Evolutionary conservation across 2,797 vertebrate genomes (phyloP), one percentile per base, ranked within the genome.

Genomic region (Oceanodroma leucorhoa): DNA sequence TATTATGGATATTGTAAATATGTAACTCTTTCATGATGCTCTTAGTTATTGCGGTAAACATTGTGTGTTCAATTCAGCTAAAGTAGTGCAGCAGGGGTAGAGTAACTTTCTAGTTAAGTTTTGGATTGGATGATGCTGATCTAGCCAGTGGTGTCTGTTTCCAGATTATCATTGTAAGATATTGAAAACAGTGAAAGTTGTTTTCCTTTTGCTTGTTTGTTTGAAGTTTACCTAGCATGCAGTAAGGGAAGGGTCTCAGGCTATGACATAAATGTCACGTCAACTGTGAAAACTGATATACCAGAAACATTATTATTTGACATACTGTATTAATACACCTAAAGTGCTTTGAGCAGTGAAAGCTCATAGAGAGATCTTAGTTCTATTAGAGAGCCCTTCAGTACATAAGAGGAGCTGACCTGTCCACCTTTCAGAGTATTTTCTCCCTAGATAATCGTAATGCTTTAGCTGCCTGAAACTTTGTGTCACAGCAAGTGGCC

Each of bases 1-100:
- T 91, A 20, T 32, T 50, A 34, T 8, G 8, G 13, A 7, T 53
- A 43, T 29, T 57, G 18, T 77, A 60, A 71, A 45, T 71, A 4
- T 0, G 0, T 45, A 41, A 45, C 6, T 46, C 22, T 70, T 53
- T 53, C 9, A 7, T 11, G 4, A 19, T 50, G 36, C 10, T 45
- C 6, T 54, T 19, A 36, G 15, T 71, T 93, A 36, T 6, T 89
- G 73, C 64, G 34, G 51, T 62, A 81, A 77, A 30, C 3, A 3
- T 6, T 67, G 7, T 61, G 14, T 6, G 1, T 83, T 21, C 51
- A 32, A 1, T 90, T 69, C 21, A 67, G 11, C 50, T 61, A 24
- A 41, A 72, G 50, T 24, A 50, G 29, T 73, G 30, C 34, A 65
- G 40, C 53, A 80, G 14, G 2, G 6, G 10, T 46, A 60, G 38